These are phyloP conservation scores for Tinea semifulvella DNA, from an alignment of 2,888 invertebrate species.

Conservation along the genomic window DNA sequence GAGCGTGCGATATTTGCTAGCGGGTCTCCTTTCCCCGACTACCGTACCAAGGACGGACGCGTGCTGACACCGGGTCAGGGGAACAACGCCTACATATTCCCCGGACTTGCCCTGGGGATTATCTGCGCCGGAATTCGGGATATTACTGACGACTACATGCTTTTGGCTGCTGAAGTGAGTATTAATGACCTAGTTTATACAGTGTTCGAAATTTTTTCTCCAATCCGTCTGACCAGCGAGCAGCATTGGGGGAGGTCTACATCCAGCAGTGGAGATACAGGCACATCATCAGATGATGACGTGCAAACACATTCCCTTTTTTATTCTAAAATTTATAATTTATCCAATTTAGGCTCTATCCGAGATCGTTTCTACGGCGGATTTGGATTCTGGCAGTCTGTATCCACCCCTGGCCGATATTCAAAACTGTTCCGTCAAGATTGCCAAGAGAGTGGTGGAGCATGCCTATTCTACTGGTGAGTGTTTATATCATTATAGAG, in stretches of 20 bases:
- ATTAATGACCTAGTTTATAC: no score
- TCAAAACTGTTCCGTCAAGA: conserved; percentile 85
- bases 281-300: no score
- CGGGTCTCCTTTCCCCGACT: conserved; percentile 94
- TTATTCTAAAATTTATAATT: neutral
- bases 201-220: no score
- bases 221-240: no score
- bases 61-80: conserved; percentile 94
- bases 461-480: conserved; percentile 82
- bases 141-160: conserved; percentile 91
- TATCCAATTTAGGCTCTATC: conserved; percentile 75
- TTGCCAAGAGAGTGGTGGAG: conserved; percentile 83
- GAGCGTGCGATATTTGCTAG: conserved; percentile 94
- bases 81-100: conserved; percentile 98
- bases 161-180: conserved; percentile 85
- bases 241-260: no score
- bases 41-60: conserved; percentile 79
- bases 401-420: conserved; percentile 91
- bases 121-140: conserved; percentile 88
- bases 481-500: neutral
- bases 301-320: no score
- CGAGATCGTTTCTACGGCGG: conserved; percentile 79
- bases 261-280: no score
- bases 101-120: conserved; percentile 92
- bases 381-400: conserved; percentile 85